Conservation (phyloP, 1,140 invertebrate species). For the Delia radicum region DNA sequence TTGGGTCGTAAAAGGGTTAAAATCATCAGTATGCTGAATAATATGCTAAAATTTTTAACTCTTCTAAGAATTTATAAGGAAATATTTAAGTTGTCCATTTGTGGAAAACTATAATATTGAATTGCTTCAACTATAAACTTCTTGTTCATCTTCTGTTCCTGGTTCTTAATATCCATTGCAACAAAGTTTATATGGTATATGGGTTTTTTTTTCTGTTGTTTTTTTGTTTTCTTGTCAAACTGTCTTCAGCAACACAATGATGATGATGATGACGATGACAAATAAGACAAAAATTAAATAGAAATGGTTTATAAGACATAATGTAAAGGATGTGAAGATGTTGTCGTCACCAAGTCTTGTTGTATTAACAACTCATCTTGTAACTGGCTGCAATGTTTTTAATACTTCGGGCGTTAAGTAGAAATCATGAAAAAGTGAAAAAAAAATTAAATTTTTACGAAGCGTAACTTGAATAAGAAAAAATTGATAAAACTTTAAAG, state of each 20-base stretch:
- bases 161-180: not conserved
- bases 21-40: too few species aligned
- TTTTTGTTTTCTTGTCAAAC: not conserved
- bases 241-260: not conserved
- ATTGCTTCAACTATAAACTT: not conserved
- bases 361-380: constrained; percentile 25
- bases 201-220: not conserved
- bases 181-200: not conserved
- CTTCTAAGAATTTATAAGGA: too few species aligned
- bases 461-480: too few species aligned
- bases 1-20: too few species aligned
- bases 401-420: constrained; percentile 26
- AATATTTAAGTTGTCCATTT: not conserved
- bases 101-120: not conserved
- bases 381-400: not conserved
- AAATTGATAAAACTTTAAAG: too few species aligned
- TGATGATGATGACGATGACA: constrained; percentile 6
- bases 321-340: not conserved
- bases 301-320: not conserved
- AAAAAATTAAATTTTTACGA: too few species aligned
- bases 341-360: constrained; percentile 32
- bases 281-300: constrained; percentile 13
- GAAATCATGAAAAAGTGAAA: too few species aligned
- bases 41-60: too few species aligned
- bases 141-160: not conserved